These are phyloP conservation scores for Sebastes dallii DNA, from an alignment of 2,797 vertebrate species.

Conservation along the genomic window DNA sequence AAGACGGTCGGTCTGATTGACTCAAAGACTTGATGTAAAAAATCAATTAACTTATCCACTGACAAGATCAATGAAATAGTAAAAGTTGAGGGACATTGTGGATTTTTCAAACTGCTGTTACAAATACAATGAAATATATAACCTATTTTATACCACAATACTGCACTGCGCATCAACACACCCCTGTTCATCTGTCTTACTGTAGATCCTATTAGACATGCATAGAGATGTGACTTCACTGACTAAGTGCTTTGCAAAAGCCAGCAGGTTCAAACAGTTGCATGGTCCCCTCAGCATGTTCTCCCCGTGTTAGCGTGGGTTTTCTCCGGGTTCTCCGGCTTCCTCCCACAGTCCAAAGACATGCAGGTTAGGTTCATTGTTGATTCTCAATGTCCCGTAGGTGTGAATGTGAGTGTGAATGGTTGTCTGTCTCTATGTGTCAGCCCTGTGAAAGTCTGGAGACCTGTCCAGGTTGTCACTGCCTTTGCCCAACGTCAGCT, in stretches of 20 bases:
- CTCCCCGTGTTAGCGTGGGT: no score
- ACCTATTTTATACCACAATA: not conserved
- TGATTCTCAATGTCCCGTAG: no score
- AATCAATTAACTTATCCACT: constrained; percentile 7
- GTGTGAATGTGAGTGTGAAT: no score
- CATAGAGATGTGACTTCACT: not conserved
- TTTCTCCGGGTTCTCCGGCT: no score
- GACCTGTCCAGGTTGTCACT: no score
- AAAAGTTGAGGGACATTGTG: not conserved
- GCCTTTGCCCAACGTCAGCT: no score
- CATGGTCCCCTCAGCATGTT: not conserved
- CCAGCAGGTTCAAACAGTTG: not conserved
- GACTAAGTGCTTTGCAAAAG: not conserved
- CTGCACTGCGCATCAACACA: not conserved
- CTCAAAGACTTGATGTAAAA: not conserved
- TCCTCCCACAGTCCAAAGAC: no score
- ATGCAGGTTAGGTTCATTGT: no score
- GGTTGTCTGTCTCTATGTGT: no score
- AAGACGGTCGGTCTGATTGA: constrained; percentile 6
- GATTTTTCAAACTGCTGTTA: not conserved
- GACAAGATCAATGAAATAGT: not conserved
- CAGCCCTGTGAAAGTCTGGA: no score
- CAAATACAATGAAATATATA: not conserved
- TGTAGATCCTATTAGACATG: not conserved
- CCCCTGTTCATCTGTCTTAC: not conserved